These are phyloP conservation scores for Hippasteria phrygiana DNA, from an alignment of 53 echinoderm and acorn worm species.

Conservation along the genomic window DNA sequence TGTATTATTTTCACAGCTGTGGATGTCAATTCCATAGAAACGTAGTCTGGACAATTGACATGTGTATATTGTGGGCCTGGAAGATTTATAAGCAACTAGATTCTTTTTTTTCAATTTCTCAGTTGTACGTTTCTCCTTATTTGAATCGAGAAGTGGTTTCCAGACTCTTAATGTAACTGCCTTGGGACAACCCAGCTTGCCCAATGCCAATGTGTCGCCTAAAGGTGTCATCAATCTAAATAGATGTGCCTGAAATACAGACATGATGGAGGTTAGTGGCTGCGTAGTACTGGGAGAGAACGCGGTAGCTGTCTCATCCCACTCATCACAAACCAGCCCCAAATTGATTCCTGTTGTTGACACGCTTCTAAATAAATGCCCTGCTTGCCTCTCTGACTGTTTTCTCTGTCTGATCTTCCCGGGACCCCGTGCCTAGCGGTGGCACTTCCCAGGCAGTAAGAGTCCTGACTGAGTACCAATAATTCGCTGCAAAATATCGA, in stretches of 20 bases:
- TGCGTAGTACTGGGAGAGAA: background rate
- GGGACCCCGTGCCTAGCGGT: conserved; percentile 29
- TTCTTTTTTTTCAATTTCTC: too few relatives aligned
- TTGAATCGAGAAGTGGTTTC: conserved; percentile 4
- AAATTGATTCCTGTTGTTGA: conserved; percentile 60
- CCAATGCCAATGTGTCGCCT: conserved; percentile 11
- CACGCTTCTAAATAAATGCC: conserved; percentile 48
- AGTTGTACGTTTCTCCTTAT: too few relatives aligned
- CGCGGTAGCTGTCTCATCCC: conserved; percentile 11
- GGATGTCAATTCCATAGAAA: too few relatives aligned
- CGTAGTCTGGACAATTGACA: too few relatives aligned
- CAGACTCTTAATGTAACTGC: conserved; percentile 18
- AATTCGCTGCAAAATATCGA: too few relatives aligned
- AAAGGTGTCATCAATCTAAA: conserved; percentile 24
- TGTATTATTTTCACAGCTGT: too few relatives aligned
- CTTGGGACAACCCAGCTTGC: background rate
- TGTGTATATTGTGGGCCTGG: too few relatives aligned
- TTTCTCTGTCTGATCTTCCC: conserved; percentile 52
- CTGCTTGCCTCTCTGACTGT: conserved; percentile 13
- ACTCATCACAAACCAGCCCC: conserved; percentile 18
- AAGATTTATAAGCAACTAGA: too few relatives aligned
- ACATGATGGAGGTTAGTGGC: background rate
- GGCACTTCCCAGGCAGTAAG: conserved; percentile 10
- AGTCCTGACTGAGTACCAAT: conserved; percentile 6
- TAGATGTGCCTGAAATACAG: conserved; percentile 36